Percentiles rank a stretch among this genome's conserved stretches.
Evolutionary conservation across 2,113 vertebrate species (phyloP).

Genomic region (Neodon shergylaensis): DNA sequence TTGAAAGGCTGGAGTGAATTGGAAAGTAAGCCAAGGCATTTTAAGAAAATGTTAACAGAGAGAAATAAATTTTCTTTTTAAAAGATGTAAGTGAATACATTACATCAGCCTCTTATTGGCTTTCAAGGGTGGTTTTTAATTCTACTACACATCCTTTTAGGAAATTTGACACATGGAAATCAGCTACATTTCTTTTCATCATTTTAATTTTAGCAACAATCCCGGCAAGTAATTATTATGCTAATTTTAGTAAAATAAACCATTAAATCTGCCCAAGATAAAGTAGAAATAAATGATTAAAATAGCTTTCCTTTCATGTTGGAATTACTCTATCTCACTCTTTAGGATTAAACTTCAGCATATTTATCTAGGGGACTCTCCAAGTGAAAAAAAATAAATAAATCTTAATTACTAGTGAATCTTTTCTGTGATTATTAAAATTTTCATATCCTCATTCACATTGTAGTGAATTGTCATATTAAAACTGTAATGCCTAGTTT

Average conservation of each 20-base stretch:
- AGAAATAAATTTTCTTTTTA: conserved; percentile 56
- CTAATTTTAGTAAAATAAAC: conserved; percentile 56
- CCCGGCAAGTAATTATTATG: not conserved
- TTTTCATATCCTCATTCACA: not conserved
- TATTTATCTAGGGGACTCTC: not conserved
- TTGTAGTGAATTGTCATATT: not conserved
- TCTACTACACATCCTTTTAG: conserved; percentile 13
- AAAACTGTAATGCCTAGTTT: not conserved
- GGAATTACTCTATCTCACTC: not conserved
- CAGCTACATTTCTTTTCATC: conserved; percentile 25
- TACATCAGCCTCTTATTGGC: not conserved
- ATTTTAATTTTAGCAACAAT: conserved; percentile 45
- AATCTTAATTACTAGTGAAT: conserved; percentile 38
- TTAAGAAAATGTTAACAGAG: conserved; percentile 48
- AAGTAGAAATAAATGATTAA: conserved; percentile 29
- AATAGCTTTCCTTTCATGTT: not conserved
- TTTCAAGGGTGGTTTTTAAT: conserved; percentile 36
- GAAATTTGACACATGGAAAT: not conserved
- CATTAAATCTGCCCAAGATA: not conserved
- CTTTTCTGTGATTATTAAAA: conserved; percentile 3
- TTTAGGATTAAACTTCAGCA: not conserved
- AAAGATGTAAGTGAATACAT: conserved; percentile 42
- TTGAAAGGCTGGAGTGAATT: conserved; percentile 44
- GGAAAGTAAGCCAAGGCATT: conserved; percentile 56
- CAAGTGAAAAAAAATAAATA: not conserved